A percentile compares a stretch with the other conserved stretches of the same genome.
These are phyloP conservation scores for Pseudomyrmex pallidus DNA, from an alignment of 1,140 invertebrate species.

Conservation along the genomic window DNA sequence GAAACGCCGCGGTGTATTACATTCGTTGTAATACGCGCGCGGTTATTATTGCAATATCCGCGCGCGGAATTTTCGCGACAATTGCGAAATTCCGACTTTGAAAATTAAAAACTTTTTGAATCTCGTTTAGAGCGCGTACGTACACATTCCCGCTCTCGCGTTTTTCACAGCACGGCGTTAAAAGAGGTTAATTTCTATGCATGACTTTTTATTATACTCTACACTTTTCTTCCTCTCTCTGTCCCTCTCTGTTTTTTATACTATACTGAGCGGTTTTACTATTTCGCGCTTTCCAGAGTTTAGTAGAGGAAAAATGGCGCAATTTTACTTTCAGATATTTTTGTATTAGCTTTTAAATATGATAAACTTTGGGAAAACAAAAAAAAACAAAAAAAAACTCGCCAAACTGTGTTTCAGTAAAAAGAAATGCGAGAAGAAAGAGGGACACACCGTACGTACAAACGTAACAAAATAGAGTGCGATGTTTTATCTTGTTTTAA, in stretches of 20 bases:
- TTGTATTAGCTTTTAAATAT: constrained; percentile 6
- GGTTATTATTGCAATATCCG: constrained; percentile 9
- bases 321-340: constrained; percentile 24
- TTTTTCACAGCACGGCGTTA: neutral
- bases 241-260: neutral
- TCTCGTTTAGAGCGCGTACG: neutral
- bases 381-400: neutral
- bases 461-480: too few species aligned
- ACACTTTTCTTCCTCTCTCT: constrained; percentile 3
- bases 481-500: too few species aligned
- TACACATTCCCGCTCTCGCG: neutral
- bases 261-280: neutral
- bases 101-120: constrained; percentile 18
- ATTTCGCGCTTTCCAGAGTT: neutral
- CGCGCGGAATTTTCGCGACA: neutral
- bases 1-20: neutral
- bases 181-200: neutral
- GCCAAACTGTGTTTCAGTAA: neutral
- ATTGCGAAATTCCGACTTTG: constrained; percentile 3
- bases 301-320: neutral
- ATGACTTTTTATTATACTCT: constrained; percentile 7
- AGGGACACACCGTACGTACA: neutral
- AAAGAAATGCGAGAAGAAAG: neutral
- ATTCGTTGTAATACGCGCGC: neutral
- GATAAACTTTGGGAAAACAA: constrained; percentile 11